Conservation (phyloP, 2,888 invertebrate genomes). For the Nezara viridula region DNA sequence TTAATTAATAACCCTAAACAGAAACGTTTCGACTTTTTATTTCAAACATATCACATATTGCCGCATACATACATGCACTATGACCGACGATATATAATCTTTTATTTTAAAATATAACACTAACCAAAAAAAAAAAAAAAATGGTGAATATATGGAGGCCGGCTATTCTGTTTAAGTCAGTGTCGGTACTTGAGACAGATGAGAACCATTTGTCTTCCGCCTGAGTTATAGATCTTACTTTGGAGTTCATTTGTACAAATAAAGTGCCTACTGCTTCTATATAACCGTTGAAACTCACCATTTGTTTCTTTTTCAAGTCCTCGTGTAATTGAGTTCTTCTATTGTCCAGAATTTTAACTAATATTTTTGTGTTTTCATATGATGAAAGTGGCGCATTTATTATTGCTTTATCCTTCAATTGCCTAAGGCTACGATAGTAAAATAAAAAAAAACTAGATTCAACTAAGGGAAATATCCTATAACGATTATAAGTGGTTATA, state of each 20-base stretch:
- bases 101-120: no score
- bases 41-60: no score
- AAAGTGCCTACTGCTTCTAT: background rate
- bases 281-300: background rate
- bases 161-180: background rate
- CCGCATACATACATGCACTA: no score
- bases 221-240: constrained; percentile 23
- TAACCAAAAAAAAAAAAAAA: background rate
- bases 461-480: no score
- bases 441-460: no score
- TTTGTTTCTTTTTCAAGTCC: background rate
- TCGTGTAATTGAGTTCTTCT: background rate
- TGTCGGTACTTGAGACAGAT: background rate
- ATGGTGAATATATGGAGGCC: background rate
- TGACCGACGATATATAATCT: no score
- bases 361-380: background rate
- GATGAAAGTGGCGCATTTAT: no score
- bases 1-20: no score
- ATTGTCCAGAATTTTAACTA: background rate
- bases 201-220: constrained; percentile 19
- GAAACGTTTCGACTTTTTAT: no score
- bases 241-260: constrained; percentile 27
- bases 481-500: no score
- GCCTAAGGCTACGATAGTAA: no score
- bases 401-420: no score